A percentile compares a stretch with the other conserved stretches of the same genome.
Conservation (phyloP, 2,888 invertebrate species). For the Dichetophora obliterata region DNA sequence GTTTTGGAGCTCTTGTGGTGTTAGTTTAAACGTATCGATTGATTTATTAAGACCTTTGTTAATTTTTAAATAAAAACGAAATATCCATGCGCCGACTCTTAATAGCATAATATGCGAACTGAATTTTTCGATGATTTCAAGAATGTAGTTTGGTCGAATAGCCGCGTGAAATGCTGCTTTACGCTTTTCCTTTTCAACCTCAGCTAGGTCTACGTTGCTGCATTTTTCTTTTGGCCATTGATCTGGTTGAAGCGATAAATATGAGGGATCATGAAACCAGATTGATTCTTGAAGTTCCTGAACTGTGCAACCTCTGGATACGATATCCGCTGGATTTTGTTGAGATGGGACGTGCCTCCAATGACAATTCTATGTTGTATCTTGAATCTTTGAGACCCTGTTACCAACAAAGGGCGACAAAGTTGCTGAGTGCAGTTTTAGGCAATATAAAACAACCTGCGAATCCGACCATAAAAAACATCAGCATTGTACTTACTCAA, state of each 20-base stretch:
- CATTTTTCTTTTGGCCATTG: constrained; percentile 19
- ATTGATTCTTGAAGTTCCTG: constrained; percentile 18
- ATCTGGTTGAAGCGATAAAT: background rate
- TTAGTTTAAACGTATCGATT: background rate
- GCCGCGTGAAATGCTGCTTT: constrained; percentile 27
- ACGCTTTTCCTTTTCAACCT: constrained; percentile 36
- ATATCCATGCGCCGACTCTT: no score
- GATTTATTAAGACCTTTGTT: background rate
- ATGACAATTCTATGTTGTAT: background rate
- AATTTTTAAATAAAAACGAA: background rate
- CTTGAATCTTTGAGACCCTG: constrained; percentile 36
- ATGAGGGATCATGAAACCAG: constrained; percentile 38
- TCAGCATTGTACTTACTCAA: background rate
- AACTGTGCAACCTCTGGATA: constrained; percentile 33
- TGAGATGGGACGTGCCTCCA: constrained; percentile 24
- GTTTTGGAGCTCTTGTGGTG: no score
- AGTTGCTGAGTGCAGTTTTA: constrained; percentile 43
- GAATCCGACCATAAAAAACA: constrained; percentile 42
- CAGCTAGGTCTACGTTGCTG: constrained; percentile 19
- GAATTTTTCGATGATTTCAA: no score
- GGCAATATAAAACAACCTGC: constrained; percentile 46
- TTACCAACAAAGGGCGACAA: constrained; percentile 44
- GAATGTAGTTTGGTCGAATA: background rate
- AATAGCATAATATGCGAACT: no score
- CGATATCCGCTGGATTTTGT: constrained; percentile 32